phyloP scores from a whole-genome alignment of 2,113 vertebrate species.

The Otolemur garnettii region DNA sequence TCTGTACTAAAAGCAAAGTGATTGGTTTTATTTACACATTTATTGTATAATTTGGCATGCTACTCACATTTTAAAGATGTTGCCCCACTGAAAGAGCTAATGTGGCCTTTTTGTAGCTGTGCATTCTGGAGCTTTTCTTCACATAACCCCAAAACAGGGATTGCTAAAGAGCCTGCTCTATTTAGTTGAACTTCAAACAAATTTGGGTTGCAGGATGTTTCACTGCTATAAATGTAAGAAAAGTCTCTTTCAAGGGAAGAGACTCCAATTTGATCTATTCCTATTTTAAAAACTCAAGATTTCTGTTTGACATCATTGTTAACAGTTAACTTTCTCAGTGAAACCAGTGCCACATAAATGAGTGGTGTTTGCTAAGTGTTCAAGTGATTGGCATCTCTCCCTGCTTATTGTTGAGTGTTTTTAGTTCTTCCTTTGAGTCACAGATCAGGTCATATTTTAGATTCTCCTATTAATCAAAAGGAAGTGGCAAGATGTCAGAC shows the following conservation, averaged over 20 bases:
- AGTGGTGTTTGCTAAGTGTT: neutral
- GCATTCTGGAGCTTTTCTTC: constrained; percentile 17
- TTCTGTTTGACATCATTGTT: constrained; percentile 7
- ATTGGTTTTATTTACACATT: constrained; percentile 42
- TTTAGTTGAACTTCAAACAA: constrained; percentile 2
- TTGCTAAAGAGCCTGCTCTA: neutral
- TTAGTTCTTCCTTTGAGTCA: neutral
- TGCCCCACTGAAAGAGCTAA: neutral
- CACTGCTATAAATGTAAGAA: neutral
- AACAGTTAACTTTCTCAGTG: neutral
- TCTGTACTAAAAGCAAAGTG: neutral
- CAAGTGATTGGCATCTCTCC: neutral
- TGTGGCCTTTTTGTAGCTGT: constrained; percentile 7
- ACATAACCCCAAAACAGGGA: neutral
- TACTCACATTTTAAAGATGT: constrained; percentile 2
- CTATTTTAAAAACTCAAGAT: neutral
- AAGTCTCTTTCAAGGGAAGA: neutral
- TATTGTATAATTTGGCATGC: neutral
- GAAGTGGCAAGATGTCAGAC: neutral
- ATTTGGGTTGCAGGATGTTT: neutral
- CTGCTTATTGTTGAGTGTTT: neutral
- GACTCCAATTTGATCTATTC: neutral
- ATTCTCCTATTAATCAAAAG: constrained; percentile 2
- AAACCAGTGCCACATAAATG: neutral
- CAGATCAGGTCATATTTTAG: neutral